Base-by-base conservation (phyloP, 1,140 invertebrate genomes). In the Stegodyphus mimosarum region DNA sequence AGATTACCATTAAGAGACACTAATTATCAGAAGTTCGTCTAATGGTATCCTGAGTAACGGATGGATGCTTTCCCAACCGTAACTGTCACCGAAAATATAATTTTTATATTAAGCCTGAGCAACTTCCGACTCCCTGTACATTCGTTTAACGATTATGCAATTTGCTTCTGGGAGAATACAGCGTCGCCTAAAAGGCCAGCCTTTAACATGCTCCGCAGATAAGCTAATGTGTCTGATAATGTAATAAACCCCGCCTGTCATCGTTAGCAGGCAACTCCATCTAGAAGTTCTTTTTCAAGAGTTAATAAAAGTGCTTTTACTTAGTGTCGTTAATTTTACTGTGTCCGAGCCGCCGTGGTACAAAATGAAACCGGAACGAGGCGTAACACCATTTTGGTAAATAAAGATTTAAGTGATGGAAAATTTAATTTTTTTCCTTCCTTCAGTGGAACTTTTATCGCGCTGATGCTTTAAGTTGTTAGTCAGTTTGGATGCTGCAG, bases 221-320 rank as follows among this genome's bases (percentile, higher is more conserved):
- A 67, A 18, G 64, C 15, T 67, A 67, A 67, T 67, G 17, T 15
- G 64, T 18, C 17, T 67, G 64, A 67, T 67, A n/a, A 18, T 67
- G 64, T n/a, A n/a, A 67, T 67, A 67, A 67, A 67, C 9, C 11
- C 7, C 7, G 11, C 10, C 17, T 67, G 11, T 67, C 17, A 17
- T 18, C 64, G 17, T 67, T 17, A 67, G 11, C 13, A 15, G 64
- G 1, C 7, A 18, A 18, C 64, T 17, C 17, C 64, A 67, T 17
- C 64, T n/a, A 3, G 7, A 67, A 17, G 11, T n/a, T 67, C 17
- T 67, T 17, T 67, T 67, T 67, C 1, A 67, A 67, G 64, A 67
- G 64, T 13, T 67, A n/a, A n/a, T 67, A 67, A n/a, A 67, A 67
- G 17, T 7, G 64, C 64, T 67, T 67, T 67, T 67, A 67, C 64